A percentile compares a stretch with the other conserved stretches of the same genome.
phyloP scores from a whole-genome alignment of 2,888 invertebrate species.

The Nymphalis urticae region DNA sequence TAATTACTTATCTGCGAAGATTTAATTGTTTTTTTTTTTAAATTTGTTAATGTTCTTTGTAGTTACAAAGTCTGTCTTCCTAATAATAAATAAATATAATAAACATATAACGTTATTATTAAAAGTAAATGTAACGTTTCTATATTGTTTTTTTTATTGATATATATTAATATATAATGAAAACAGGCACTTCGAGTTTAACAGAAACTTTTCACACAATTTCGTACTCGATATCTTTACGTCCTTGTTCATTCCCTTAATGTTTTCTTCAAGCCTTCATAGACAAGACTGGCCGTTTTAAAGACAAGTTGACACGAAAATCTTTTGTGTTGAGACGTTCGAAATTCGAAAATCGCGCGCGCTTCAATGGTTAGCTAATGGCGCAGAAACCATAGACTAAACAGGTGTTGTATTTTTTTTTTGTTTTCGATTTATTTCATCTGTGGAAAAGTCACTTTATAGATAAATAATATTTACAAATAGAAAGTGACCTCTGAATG shows the following conservation, averaged over 20 bases:
- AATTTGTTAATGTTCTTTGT: too few relatives aligned
- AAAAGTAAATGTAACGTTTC: too few relatives aligned
- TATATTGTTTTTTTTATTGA: neutral
- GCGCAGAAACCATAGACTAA: constrained; percentile 72
- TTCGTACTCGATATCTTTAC: constrained; percentile 40
- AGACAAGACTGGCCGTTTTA: constrained; percentile 49
- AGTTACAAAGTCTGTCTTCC: too few relatives aligned
- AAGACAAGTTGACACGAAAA: constrained; percentile 58
- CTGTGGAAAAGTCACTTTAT: neutral
- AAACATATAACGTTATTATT: too few relatives aligned
- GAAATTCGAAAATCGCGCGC: constrained; percentile 69
- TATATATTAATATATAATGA: neutral
- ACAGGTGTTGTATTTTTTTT: constrained; percentile 14
- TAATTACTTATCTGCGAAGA: too few relatives aligned
- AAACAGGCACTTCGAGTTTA: constrained; percentile 17
- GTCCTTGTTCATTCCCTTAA: constrained; percentile 12
- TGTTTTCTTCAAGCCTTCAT: constrained; percentile 17
- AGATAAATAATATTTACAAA: neutral
- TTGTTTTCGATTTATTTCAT: neutral
- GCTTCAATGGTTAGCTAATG: constrained; percentile 68
- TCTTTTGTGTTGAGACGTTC: constrained; percentile 61
- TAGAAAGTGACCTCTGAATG: constrained; percentile 2
- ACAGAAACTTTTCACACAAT: constrained; percentile 23
- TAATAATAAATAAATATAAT: neutral
- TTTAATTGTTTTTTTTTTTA: too few relatives aligned